Conservation (phyloP, 2,113 vertebrate genomes). For the Sceloporus undulatus region DNA sequence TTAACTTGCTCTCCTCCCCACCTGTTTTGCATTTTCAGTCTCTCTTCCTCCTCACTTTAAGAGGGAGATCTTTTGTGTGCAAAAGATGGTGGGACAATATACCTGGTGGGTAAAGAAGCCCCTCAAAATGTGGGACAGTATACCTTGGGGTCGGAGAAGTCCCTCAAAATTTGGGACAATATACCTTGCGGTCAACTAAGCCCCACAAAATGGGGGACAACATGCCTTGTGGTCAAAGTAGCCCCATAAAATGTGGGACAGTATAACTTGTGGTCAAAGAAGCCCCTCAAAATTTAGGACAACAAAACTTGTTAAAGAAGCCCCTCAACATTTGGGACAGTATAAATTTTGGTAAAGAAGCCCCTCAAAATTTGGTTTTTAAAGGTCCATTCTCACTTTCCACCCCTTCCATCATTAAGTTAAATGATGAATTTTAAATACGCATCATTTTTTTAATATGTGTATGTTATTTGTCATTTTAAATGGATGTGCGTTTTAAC, state of each 20-base stretch:
- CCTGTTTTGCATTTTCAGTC: neutral
- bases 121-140: neutral
- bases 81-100: neutral
- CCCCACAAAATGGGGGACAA: neutral
- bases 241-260: neutral
- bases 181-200: neutral
- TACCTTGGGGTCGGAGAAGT: neutral
- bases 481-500: too few species aligned
- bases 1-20: too few species aligned
- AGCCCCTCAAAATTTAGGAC: neutral
- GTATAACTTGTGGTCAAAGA: neutral
- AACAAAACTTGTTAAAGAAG: too few species aligned
- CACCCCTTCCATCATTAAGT: neutral
- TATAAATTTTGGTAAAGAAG: too few species aligned
- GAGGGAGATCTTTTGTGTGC: constrained; percentile 1
- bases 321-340: too few species aligned
- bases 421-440: too few species aligned
- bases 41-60: neutral
- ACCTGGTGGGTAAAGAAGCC: neutral
- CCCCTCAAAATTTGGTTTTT: neutral
- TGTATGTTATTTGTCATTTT: too few species aligned
- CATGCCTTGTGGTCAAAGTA: neutral
- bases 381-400: neutral
- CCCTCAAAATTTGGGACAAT: neutral
- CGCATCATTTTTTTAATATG: too few species aligned